Evolutionary conservation across 2,113 vertebrate species (phyloP).

Genomic region (Hoplias malabaricus): DNA sequence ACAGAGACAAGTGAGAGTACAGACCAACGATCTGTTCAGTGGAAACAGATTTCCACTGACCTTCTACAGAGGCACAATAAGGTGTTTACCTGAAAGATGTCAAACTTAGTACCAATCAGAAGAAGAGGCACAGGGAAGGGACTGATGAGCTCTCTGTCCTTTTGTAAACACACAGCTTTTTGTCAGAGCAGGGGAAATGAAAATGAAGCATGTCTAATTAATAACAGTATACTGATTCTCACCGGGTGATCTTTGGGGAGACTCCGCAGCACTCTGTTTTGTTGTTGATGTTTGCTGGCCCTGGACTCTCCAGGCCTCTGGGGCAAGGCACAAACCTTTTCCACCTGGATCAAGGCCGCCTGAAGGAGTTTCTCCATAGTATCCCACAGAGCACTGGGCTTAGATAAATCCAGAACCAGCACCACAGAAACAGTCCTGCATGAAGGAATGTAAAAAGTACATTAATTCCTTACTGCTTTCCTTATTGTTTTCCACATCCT

Average conservation of each 20-base stretch:
- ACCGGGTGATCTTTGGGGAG: constrained; percentile 90
- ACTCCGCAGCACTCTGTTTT: constrained; percentile 61
- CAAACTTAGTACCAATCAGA: constrained; percentile 94
- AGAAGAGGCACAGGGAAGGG: constrained; percentile 91
- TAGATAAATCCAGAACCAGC: constrained; percentile 90
- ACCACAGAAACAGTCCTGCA: constrained; percentile 84
- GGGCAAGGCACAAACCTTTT: constrained; percentile 74
- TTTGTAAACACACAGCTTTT: constrained; percentile 41
- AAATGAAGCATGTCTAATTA: background rate
- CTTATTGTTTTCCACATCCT: too few relatives aligned
- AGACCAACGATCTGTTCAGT: background rate
- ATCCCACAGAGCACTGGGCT: constrained; percentile 85
- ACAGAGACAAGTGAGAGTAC: background rate
- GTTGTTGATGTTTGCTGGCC: constrained; percentile 72
- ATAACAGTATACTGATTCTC: constrained; percentile 54
- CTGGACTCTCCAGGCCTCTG: constrained; percentile 72
- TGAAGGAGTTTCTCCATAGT: constrained; percentile 87
- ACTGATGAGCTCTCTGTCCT: constrained; percentile 91
- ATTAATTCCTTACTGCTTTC: too few relatives aligned
- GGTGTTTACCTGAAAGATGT: constrained; percentile 88
- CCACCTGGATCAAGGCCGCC: constrained; percentile 76
- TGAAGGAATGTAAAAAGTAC: constrained; percentile 29
- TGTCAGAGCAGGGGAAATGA: background rate
- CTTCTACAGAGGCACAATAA: background rate
- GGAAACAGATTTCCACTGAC: background rate